Evolutionary conservation across 1,140 invertebrate genomes (phyloP).

Genomic region (Listronotus bonariensis): DNA sequence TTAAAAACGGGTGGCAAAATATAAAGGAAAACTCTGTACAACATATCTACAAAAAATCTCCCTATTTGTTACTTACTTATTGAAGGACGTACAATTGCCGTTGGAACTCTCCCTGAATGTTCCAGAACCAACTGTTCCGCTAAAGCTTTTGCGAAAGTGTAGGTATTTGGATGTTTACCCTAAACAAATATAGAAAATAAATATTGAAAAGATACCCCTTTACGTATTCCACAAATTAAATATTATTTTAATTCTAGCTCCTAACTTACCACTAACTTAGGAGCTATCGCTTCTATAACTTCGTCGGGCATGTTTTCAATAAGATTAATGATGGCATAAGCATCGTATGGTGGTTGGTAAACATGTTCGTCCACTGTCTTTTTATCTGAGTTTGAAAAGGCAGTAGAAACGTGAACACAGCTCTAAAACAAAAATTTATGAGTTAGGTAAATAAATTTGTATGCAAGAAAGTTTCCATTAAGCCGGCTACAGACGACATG

Average conservation of each 20-base stretch:
- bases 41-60: no score
- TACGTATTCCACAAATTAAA: no score
- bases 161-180: constrained; percentile 84
- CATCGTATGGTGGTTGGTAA: constrained; percentile 70
- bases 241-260: no score
- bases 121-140: constrained; percentile 76
- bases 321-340: constrained; percentile 65
- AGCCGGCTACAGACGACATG: no score
- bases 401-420: constrained; percentile 85
- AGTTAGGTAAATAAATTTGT: no score
- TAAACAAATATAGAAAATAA: constrained; percentile 40
- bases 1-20: no score
- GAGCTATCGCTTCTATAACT: constrained; percentile 61
- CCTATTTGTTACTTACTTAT: constrained; percentile 77
- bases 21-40: no score
- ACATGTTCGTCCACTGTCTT: constrained; percentile 71
- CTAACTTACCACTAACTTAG: constrained; percentile 60
- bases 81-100: constrained; percentile 89
- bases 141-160: constrained; percentile 85
- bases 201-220: no score
- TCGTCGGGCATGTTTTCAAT: constrained; percentile 65
- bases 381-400: constrained; percentile 82
- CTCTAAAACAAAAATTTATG: constrained; percentile 59
- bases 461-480: no score
- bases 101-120: constrained; percentile 69